Conservation (phyloP, 2,888 invertebrate genomes). For the Oasisia sp. region DNA sequence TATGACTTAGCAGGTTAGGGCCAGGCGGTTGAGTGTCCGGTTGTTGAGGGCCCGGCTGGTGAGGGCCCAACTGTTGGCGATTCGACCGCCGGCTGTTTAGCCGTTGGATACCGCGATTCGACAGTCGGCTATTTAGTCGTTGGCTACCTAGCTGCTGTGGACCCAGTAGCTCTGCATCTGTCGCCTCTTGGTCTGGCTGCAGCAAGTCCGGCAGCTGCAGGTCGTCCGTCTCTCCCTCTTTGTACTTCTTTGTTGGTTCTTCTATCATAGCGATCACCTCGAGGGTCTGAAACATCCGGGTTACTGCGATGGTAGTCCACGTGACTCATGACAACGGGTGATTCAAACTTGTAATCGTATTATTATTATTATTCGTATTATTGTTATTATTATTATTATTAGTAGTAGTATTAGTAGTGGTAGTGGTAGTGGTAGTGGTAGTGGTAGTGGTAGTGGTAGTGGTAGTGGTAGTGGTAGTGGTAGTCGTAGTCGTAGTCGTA, state of each 20-base stretch:
- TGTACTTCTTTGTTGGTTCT: not conserved
- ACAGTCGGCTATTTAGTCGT: not conserved
- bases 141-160: not conserved
- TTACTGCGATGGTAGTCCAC: not conserved
- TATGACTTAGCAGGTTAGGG: not conserved
- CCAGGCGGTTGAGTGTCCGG: not conserved
- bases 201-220: not conserved
- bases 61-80: no score
- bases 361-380: no score
- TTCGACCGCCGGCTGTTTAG: no score
- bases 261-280: not conserved
- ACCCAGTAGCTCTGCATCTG: not conserved
- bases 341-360: no score
- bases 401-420: no score
- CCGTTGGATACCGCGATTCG: not conserved
- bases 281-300: not conserved
- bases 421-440: no score
- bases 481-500: no score
- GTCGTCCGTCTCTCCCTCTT: not conserved
- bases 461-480: no score
- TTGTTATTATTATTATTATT: no score
- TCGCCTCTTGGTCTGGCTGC: not conserved
- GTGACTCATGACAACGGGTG: not conserved
- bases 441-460: no score
- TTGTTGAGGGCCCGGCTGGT: no score